Percentiles rank a stretch among this genome's conserved stretches.
Conservation (phyloP, 30 jellyfish, hydroid and myxozoan genomes). For the Cassiopea xamachana region DNA sequence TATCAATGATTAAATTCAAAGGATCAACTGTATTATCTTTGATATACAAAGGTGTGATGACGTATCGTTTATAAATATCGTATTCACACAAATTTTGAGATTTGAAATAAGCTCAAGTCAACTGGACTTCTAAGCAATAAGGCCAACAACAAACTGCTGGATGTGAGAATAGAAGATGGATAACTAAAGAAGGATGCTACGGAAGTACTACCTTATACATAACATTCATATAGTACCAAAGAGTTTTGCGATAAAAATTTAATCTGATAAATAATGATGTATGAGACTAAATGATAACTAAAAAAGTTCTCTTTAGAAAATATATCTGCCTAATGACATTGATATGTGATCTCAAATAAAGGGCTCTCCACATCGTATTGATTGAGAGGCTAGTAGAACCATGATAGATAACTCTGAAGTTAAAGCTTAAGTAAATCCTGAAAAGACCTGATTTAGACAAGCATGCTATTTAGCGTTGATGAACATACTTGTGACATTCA, state of each 20-base stretch:
- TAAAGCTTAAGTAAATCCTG: not conserved
- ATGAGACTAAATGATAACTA: no score
- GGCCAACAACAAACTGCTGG: no score
- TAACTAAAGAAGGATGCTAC: no score
- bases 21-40: not conserved
- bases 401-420: not conserved
- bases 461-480: not conserved
- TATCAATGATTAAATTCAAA: not conserved
- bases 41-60: not conserved
- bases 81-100: no score
- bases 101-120: not conserved
- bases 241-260: no score
- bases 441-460: not conserved
- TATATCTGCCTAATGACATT: not conserved
- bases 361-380: not conserved
- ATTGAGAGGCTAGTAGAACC: not conserved
- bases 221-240: no score
- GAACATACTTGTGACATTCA: constrained; percentile 47
- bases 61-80: not conserved
- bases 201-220: no score
- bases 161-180: no score
- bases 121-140: no score
- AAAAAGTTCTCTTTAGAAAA: no score
- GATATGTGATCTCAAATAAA: not conserved
- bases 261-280: no score